These are phyloP conservation scores for Pycnonotus jocosus DNA, from an alignment of 2,113 vertebrate genomes.

Conservation along the genomic window DNA sequence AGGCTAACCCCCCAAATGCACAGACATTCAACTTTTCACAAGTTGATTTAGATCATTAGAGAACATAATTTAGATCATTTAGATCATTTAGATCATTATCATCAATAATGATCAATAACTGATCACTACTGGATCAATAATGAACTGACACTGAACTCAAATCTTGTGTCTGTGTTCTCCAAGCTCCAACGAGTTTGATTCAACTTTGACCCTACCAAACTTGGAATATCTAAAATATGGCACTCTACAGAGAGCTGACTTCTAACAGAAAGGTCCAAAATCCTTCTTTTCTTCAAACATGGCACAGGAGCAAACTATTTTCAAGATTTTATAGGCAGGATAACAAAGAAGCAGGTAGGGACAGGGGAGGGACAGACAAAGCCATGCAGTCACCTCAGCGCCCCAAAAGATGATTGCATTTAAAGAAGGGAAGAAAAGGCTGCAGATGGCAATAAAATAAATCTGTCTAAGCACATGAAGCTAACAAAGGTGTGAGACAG, in stretches of 20 bases:
- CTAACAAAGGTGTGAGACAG: neutral
- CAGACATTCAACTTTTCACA: neutral
- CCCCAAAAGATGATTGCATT: neutral
- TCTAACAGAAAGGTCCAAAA: neutral
- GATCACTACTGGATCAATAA: neutral
- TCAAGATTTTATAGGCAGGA: neutral
- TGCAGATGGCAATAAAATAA: neutral
- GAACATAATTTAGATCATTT: neutral
- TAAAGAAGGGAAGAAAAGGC: neutral
- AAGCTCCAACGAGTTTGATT: neutral
- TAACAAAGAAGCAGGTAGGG: neutral
- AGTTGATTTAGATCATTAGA: neutral
- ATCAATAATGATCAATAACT: too few relatives aligned
- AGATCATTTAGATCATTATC: too few relatives aligned
- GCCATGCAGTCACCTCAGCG: neutral
- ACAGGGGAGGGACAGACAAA: neutral
- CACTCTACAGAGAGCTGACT: neutral
- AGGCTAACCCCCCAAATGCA: neutral
- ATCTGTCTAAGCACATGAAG: neutral
- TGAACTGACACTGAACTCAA: neutral
- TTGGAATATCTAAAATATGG: fast-evolving
- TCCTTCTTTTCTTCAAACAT: neutral
- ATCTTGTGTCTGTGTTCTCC: neutral
- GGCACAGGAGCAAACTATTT: neutral
- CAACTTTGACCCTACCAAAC: neutral